Base-by-base conservation (phyloP, 64 coral and sea anemone genomes). In the Orbicella faveolata region DNA sequence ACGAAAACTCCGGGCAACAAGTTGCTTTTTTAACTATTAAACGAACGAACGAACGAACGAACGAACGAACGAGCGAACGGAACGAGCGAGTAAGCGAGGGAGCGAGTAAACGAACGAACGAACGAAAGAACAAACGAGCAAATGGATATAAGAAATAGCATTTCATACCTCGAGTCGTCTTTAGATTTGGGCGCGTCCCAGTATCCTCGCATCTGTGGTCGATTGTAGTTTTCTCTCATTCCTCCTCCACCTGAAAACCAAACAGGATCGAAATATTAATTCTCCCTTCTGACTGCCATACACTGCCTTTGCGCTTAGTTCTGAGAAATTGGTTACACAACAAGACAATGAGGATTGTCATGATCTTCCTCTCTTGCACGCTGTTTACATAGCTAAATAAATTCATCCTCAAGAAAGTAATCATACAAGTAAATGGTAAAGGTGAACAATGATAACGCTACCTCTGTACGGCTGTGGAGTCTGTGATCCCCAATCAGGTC, bases 161-260 rank as follows among this genome's bases (percentile, higher is more conserved):
- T 19, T 65, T 35, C 78, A 14, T 17, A 96, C 95, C 95, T 90
- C 15, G 82, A 80, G 44, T 96, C 95, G 25, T 94, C 92, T 72
- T 96, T 96, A 16, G 87, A 61, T 83, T 92, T 90, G 17, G 91
- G 94, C 48, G 91, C 82, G 61, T 96, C 95, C 95, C 95, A 96
- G 79, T 94, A 96, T 4, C 95, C 95, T 77, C 95, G 83, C 75
- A 94, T 89, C 78, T 91, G 93, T 65, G 92, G 95, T 63, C 95
- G 88, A 86, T 88, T 96, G 44, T 96, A 96, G 84, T 90, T 92
- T 15, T 96, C 87, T 33, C 90, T 88, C 63, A 92, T 76, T 41
- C 87, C 90, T 73, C 94, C 91, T 35, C 92, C 75, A 44, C 75
- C 82, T 85, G 64, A 19, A 26, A 73, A 48, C 41, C 7, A 70